Evolutionary conservation across 1,140 invertebrate genomes (phyloP), one percentile per base, ranked within the genome.

Genomic region (Scylla paramamosain): DNA sequence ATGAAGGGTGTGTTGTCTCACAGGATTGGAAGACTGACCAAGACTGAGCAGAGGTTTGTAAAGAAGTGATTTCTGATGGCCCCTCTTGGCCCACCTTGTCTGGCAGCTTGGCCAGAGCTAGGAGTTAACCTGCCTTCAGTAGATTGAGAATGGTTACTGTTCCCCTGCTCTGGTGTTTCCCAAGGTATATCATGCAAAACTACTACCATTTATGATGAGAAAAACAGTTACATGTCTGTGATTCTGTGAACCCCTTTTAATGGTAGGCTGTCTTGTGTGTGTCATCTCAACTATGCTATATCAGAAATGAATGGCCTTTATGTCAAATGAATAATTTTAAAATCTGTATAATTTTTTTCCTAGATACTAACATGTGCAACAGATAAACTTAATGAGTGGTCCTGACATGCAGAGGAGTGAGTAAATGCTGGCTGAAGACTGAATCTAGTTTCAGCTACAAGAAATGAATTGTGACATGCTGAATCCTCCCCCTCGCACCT

Each of bases 201-300:
- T 93, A 93, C n/a, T 20, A 45, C 10, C 39, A 45, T 83, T 82
- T 83, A 84, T 84, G n/a, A 46, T 77, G 67, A 84, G 67, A n/a
- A 2, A 39, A 77, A 84, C 14, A 84, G 45, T 77, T 93, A 29
- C 28, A 10, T 93, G 91, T 93, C 91, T 93, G 77, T 93, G 82
- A 93, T 84, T 93, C 82, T 93, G 82, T 93, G 67, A 93, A 93
- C 29, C 91, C 46, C 59, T 59, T 82, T 8, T 59, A 31, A 59
- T 88, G 92, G 84, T 93, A 93, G 84, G 84, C 92, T 46, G 29
- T 93, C 25, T 7, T 88, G 84, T 93, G 92, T 93, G 92, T 46
- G 67, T 87, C 83, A 88, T 87, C 83, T 93, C 77, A 59, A 86
- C 83, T 93, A 93, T 86, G 92, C 92, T 93, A 93, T 93, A 52